phyloP scores from a whole-genome alignment of 2,113 vertebrate species.

The Protobothrops mucrosquamatus region DNA sequence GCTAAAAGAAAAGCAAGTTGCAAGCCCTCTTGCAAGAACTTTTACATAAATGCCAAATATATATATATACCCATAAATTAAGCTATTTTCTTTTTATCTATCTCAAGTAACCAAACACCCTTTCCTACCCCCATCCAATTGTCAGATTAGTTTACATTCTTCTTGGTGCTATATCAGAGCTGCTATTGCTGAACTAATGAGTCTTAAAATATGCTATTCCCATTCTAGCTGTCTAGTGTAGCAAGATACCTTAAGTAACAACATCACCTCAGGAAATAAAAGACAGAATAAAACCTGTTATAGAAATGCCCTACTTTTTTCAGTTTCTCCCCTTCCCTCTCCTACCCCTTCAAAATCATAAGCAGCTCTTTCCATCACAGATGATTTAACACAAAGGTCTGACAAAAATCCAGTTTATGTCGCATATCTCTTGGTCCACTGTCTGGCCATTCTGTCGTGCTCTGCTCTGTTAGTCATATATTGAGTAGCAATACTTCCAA shows the following conservation, averaged over 20 bases:
- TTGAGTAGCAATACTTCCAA: constrained; percentile 96
- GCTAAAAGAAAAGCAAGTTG: constrained; percentile 19
- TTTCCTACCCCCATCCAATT: constrained; percentile 33
- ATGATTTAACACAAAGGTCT: constrained; percentile 64
- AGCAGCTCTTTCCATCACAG: constrained; percentile 81
- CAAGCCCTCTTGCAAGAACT: constrained; percentile 39
- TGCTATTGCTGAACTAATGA: constrained; percentile 73
- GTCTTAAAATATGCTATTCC: constrained; percentile 72
- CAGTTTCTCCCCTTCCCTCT: constrained; percentile 69
- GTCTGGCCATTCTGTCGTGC: constrained; percentile 96
- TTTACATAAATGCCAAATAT: constrained; percentile 69
- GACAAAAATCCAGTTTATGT: constrained; percentile 75
- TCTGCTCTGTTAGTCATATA: constrained; percentile 97
- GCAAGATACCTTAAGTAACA: constrained; percentile 94
- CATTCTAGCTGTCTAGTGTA: constrained; percentile 85
- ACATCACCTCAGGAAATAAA: constrained; percentile 89
- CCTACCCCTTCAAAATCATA: constrained; percentile 72
- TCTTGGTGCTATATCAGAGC: constrained; percentile 67
- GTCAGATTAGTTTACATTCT: constrained; percentile 70
- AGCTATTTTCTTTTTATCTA: constrained; percentile 67
- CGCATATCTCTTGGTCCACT: constrained; percentile 95
- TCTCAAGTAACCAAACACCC: constrained; percentile 51
- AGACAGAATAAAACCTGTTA: constrained; percentile 96
- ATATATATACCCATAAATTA: constrained; percentile 69
- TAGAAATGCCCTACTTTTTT: constrained; percentile 88